Evolutionary conservation across 2,888 invertebrate genomes (phyloP), one percentile per base, ranked within the genome.

Genomic region (Ochlodes sylvanus): DNA sequence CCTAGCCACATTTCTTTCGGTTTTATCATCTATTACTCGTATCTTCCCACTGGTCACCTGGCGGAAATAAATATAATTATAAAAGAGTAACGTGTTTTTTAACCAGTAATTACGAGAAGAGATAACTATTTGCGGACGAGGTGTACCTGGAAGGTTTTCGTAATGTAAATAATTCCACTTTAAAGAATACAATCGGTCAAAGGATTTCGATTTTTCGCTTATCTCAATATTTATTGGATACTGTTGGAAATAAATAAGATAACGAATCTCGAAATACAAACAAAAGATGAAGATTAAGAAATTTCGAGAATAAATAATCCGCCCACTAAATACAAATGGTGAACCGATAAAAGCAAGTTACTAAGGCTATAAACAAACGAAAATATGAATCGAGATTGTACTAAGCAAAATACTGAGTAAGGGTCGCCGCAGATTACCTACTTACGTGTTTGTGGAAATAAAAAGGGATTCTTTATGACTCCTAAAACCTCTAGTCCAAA

Each of bases 381-480:
- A 88, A 89, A 87, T 91, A 90, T 88, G 85, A 86, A 86, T 84
- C 79, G 77, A 87, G 88, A 90, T 89, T 86, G 86, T 77, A 72
- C 74, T 77, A 65, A 74, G 73, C 72, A 78, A 80, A 78, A 79
- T 75, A 80, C 76, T 74, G 56, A 14, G 19, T 61, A 52, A 56
- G 62, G 55, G 27, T 56, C 14, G n/a, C 38, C 21, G 50, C 67
- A 68, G 44, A 61, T 55, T 58, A 21, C 38, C 58, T 50, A 65
- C 58, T 27, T 27, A 52, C 52, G 52, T 52, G 52, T 52, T 52
- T 14, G 21, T 21, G 52, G 52, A 52, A 52, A 27, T 52, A 52
- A 52, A n/a, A 50, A 21, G 52, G 52, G 52, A 52, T 52, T 52
- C 52, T 52, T 52, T 52, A 52, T 27, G 52, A 7, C 52, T 52